Conservation (phyloP, 2,888 invertebrate genomes). For the Emmelina monodactyla region DNA sequence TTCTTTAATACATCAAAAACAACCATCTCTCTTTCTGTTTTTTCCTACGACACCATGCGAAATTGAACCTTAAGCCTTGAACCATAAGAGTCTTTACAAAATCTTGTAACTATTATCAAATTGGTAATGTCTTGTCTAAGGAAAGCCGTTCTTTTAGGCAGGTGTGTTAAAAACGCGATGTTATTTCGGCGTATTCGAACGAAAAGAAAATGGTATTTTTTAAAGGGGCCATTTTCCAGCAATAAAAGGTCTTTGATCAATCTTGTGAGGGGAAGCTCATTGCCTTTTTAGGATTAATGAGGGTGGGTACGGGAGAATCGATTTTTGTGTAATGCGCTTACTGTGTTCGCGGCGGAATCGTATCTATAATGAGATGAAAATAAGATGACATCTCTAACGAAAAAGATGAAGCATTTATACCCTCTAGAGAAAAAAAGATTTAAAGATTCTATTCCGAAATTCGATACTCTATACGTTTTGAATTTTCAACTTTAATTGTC, state of each 20-base stretch:
- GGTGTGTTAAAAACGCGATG: slow-evolving; percentile 20
- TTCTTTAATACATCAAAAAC: slow-evolving; percentile 21
- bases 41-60: not conserved
- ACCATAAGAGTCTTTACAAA: not conserved
- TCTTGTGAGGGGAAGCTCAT: not conserved
- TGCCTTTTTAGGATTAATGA: not conserved
- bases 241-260: slow-evolving; percentile 1
- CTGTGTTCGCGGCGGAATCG: no score
- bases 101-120: not conserved
- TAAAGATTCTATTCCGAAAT: no score
- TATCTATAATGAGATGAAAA: no score
- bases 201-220: not conserved
- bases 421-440: no score
- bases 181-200: slow-evolving; percentile 1
- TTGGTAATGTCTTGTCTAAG: slow-evolving; percentile 1
- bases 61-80: not conserved
- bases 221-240: not conserved
- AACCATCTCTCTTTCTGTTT: slow-evolving; percentile 9
- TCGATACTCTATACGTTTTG: no score
- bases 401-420: no score
- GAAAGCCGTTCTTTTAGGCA: slow-evolving; percentile 18
- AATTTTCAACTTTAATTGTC: no score
- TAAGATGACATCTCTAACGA: no score
- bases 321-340: no score
- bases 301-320: no score